Evolutionary conservation across 2,797 vertebrate genomes (phyloP).

Genomic region (Hemibagrus guttatus): DNA sequence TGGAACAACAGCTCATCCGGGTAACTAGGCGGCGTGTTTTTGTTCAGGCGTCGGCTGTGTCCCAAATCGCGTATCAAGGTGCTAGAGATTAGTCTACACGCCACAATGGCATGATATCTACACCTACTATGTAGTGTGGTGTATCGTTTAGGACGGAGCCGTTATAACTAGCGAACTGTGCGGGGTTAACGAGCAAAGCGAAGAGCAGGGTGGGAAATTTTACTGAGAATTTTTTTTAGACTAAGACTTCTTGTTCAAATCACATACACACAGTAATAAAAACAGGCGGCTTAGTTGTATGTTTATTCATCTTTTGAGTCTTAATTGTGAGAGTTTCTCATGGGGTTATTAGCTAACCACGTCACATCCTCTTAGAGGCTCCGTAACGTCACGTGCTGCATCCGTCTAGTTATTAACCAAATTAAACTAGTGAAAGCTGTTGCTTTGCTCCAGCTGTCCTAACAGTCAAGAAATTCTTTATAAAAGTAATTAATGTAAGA

Average conservation of each 20-base stretch:
- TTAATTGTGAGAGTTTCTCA: background rate
- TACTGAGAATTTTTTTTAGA: background rate
- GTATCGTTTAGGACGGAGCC: background rate
- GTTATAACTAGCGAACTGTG: background rate
- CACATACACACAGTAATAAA: background rate
- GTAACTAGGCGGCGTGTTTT: conserved; percentile 29
- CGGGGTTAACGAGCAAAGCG: background rate
- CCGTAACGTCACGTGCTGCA: background rate
- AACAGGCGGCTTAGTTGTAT: too few species aligned
- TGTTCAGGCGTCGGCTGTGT: background rate
- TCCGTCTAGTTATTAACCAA: background rate
- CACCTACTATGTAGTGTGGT: background rate
- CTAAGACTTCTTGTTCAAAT: background rate
- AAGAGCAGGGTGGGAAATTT: background rate
- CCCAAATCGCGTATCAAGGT: background rate
- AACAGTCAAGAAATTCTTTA: background rate
- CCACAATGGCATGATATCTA: too few species aligned
- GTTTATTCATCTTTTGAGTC: background rate
- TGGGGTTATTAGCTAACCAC: background rate
- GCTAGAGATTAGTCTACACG: background rate
- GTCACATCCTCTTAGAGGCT: too few species aligned
- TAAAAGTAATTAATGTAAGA: background rate
- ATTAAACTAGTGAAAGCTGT: background rate
- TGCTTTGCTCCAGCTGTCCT: background rate
- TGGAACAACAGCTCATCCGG: conserved; percentile 45